Base-by-base conservation (phyloP, 2,888 invertebrate genomes). In the Drosophila meridiana region DNA sequence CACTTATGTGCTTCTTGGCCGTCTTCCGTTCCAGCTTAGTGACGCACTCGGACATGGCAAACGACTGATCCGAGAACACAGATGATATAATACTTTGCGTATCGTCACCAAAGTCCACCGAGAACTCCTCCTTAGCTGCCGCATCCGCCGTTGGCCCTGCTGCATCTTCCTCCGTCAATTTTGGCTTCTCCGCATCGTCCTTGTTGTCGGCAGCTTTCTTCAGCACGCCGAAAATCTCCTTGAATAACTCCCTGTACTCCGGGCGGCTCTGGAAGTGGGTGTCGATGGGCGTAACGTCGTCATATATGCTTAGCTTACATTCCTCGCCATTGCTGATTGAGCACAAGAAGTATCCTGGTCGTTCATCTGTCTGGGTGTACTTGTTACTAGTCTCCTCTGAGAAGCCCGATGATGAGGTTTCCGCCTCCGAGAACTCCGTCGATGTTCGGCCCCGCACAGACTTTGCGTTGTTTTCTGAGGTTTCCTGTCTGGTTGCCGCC, bases 281-380 rank as follows among this genome's bases (percentile, higher is more conserved):
- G 89, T 97, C 97, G 91, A 97, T 95, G 0, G 96, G 96, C 88
- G 95, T 96, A 59, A 95, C 96, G 90, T 96, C 96, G 88, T 96
- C 96, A 91, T 97, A 97, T 91, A 97, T 97, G 92, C 97, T 97
- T 91, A 97, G 96, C 81, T 96, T 96, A 92, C 97, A 97, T 91
- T 97, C 96, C 82, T 97, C 97, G 13, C 97, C 97, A 90, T 97
- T 97, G 60, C 96, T 96, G 73, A 97, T 97, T 1, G 97, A 96
- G 93, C 97, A 97, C 59, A 97, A 94, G 92, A 97, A 96, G 20
- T 96, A 96, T n/a, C 97, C 97, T 0, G 96, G 95, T 13, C 96
- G 94, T 73, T 95, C 95, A 74, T 97, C 97, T 0, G 97, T 97
- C 91, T 97, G 97, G 5, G 97, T 97, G 3, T 94, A 94, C 91